Base-by-base conservation (phyloP, 2,888 invertebrate species). In the Phortica okadai region DNA sequence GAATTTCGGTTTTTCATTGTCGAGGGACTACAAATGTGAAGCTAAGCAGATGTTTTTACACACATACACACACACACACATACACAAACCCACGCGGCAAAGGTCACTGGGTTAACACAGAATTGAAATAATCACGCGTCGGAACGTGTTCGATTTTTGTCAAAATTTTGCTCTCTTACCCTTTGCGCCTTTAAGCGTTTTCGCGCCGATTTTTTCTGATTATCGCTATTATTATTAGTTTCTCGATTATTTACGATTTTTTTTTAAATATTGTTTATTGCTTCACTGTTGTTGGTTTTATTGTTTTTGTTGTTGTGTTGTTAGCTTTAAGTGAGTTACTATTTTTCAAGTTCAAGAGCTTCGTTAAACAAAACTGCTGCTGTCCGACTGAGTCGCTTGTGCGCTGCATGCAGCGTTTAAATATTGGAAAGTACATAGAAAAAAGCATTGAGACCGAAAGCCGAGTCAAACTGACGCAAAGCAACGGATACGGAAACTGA, bases 341-440 rank as follows among this genome's bases (percentile, higher is more conserved):
- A 62, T 70, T 73, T 75, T 42, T 66, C 66, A 67, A 80, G 82
- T 83, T 84, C 82, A 86, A 83, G 82, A 83, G 81, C 83, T 78
- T 73, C 77, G 82, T 33, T 74, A 79, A 78, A 64, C 82, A 76
- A 79, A 83, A 81, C 85, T 78, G 81, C 77, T 79, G 84, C 80
- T 85, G 83, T 84, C 84, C 85, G 85, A 86, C 88, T 86, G 86
- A 88, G 85, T 80, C 78, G 79, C 75, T 78, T 72, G 79, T 75
- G 76, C 76, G 80, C 80, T 78, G 81, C 83, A 77, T 74, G 78
- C 88, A 78, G 25, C 77, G 81, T 84, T 86, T 88, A 88, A 86
- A 84, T 86, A 80, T 74, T 78, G 77, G 73, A 75, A 72, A 59
- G 54, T 25, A 72, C 21, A 56, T 56, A 54, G 25, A 69, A 67